Evolutionary conservation across 2,888 invertebrate genomes (phyloP), one percentile per base, ranked within the genome.

Genomic region (Xanthorhoe spadicearia): DNA sequence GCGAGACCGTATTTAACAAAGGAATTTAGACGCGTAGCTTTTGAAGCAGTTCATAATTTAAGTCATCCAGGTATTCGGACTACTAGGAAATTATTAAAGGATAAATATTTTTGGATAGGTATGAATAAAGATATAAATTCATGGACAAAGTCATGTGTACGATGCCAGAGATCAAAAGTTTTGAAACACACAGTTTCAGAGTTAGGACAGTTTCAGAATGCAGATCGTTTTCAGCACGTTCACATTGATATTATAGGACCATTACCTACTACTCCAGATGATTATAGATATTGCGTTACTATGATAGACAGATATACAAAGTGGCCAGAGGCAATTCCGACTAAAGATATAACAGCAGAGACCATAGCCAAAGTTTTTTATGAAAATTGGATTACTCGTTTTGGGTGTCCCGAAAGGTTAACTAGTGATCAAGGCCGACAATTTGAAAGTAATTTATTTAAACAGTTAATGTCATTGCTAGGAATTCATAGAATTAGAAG

Each of bases 281-380:
- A 68, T 17, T 66, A 71, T 61, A 70, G 67, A 46, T 74, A 75
- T 61, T 59, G 58, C 15, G 51, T 78, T 0, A 78, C 75, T 0
- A 74, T 76, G 38, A 72, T 75, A 46, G 73, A 75, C 52, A 54
- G 78, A 15, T 28, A 8, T 13, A 77, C 74, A 7, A 35, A 71
- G 7, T 77, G 78, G 77, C 75, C 77, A 0, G 76, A 77, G 61
- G 77, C 71, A 0, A 54, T 69, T 50, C 73, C 75, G 0, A 54
- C 73, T 3, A n/a, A 50, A 28, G 72, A 74, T 9, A 73, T 72
- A 17, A 63, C 69, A 8, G 74, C 72, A 0, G 70, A 74, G 8
- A 68, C 54, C 2, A 69, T 75, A 7, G 71, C 76, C 0, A 69
- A 64, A 52, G 53, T 48, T 1, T 28, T 76, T 8, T 73, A 72